Evolutionary conservation across 1,140 invertebrate genomes (phyloP).

Genomic region (Drosophila burlai): DNA sequence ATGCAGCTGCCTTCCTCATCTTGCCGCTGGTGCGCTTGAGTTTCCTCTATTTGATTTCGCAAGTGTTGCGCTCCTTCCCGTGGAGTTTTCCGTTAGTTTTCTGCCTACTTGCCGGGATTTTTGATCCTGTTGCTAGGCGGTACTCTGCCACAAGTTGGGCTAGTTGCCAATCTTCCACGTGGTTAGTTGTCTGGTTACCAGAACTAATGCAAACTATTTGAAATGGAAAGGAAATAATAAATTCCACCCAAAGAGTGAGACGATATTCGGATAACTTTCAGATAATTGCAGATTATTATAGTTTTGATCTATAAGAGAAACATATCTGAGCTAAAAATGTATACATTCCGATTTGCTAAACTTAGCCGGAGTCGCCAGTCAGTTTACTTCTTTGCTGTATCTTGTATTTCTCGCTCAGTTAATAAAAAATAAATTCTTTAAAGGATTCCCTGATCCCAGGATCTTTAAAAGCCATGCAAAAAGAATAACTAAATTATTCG

Average conservation of each 20-base stretch:
- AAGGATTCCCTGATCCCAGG: background rate
- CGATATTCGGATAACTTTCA: too few relatives aligned
- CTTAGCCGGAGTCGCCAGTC: too few relatives aligned
- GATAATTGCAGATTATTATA: too few relatives aligned
- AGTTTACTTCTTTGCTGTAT: too few relatives aligned
- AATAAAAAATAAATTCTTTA: too few relatives aligned
- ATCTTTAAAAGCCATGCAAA: background rate
- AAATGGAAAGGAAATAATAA: background rate
- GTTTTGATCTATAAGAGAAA: too few relatives aligned
- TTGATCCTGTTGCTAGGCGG: constrained; percentile 68
- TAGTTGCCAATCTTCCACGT: constrained; percentile 18
- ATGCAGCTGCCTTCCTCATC: constrained; percentile 61
- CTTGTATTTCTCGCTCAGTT: too few relatives aligned
- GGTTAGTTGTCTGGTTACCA: constrained; percentile 6
- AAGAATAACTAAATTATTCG: background rate
- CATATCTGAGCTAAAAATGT: too few relatives aligned
- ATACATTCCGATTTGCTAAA: too few relatives aligned
- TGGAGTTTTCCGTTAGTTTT: constrained; percentile 26
- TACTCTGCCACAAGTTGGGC: constrained; percentile 22
- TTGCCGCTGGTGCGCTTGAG: constrained; percentile 34
- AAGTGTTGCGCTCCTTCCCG: constrained; percentile 66
- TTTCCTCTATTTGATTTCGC: constrained; percentile 75
- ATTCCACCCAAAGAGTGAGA: background rate
- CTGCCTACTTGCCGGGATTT: constrained; percentile 13
- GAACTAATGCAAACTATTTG: background rate